Evolutionary conservation across 2,797 vertebrate species (phyloP).

Genomic region (Tenualosa thibaudeaui): DNA sequence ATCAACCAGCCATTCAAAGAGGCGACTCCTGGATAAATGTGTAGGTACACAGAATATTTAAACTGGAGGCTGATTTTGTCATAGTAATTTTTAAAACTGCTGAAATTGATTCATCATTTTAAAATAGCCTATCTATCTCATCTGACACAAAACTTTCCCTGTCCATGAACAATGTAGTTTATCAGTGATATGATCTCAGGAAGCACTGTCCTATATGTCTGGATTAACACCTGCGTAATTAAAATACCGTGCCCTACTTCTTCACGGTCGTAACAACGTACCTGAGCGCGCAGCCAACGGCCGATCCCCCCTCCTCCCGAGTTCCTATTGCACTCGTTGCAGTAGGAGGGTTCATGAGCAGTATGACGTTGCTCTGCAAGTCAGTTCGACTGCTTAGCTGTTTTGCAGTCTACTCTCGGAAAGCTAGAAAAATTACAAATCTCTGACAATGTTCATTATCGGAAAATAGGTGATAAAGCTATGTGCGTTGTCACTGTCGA

Average conservation of each 20-base stretch:
- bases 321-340: conserved; percentile 76
- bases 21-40: neutral
- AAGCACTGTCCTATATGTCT: conserved; percentile 60
- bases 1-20: neutral
- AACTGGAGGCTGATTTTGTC: neutral
- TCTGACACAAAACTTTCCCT: neutral
- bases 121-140: neutral
- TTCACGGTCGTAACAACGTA: conserved; percentile 50
- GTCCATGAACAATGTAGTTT: neutral
- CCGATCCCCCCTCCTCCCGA: conserved; percentile 49
- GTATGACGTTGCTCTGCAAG: conserved; percentile 78
- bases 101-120: neutral
- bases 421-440: conserved; percentile 56
- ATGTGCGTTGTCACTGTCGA: conserved; percentile 61
- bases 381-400: conserved; percentile 73
- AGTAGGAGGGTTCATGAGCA: conserved; percentile 78
- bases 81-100: neutral
- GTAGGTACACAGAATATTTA: neutral
- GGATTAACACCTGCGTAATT: conserved; percentile 48
- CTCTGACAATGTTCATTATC: conserved; percentile 60
- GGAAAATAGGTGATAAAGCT: conserved; percentile 63
- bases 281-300: conserved; percentile 60
- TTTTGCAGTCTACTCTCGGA: conserved; percentile 67
- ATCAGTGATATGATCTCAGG: neutral
- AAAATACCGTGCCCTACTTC: conserved; percentile 48